Evolutionary conservation across 1,140 invertebrate genomes (phyloP), one percentile per base, ranked within the genome.

Genomic region (Drosophila yakuba): DNA sequence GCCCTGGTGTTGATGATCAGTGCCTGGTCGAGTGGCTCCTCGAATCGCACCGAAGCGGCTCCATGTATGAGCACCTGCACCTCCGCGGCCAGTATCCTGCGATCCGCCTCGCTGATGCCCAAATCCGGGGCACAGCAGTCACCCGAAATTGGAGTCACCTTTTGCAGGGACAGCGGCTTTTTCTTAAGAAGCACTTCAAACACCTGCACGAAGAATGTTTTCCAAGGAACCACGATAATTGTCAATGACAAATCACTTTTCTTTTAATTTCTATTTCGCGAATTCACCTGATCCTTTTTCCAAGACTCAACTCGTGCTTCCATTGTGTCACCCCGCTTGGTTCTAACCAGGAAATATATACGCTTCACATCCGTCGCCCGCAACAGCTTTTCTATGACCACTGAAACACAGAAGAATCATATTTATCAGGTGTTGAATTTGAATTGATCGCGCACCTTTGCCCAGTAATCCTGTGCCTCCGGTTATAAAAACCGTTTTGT

Each of bases 11-110:
- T 96, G n/a, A 95, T 91, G 2, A 92, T 93, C 0, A 95, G 89
- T 0, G 95, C 94, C 7, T 93, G 81, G 84, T 95, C 94, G 12
- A 98, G 92, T 0, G 95, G 94, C 85, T 98, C 97, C 75, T 96
- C 96, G 92, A 98, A 98, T 93, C 64, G 71, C 2, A 98, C 94
- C 2, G 97, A 97, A 0, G 97, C 97, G 0, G 97, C 97, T 7
- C 94, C 95, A 78, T 98, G 97, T 75, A 98, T 95, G 0, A 98
- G 94, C 28, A 98, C 92, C 17, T 95, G 72, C 6, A 96, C 94
- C 47, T 94, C 43, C 0, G 66, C 35, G 3, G 23, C 20, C 4
- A 91, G 60, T 4, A 62, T 20, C 43, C 61, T 17, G 1, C 75
- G 71, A 66, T 97, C 95, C 38, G 93, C 91, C 1, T 94, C 85